Percentiles rank a stretch among this genome's conserved stretches.
Evolutionary conservation across 2,113 vertebrate species (phyloP).

Genomic region (Seriola rivoliana): DNA sequence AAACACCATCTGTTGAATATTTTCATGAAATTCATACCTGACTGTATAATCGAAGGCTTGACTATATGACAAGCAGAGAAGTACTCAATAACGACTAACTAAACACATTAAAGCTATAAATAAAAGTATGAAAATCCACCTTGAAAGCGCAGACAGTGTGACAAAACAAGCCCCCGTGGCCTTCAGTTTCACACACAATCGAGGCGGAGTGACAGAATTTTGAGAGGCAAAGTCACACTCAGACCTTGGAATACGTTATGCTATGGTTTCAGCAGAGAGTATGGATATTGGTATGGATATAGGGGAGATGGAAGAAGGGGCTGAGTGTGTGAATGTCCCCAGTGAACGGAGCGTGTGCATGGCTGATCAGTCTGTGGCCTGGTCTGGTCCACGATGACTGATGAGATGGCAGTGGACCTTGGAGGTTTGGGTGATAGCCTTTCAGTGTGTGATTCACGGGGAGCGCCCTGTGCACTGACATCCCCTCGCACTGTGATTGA

Average conservation of each 20-base stretch:
- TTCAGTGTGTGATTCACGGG: slow-evolving; percentile 85
- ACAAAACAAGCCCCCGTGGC: slow-evolving; percentile 64
- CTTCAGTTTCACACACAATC: slow-evolving; percentile 71
- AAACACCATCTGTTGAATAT: not conserved
- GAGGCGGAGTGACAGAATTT: slow-evolving; percentile 68
- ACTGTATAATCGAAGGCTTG: slow-evolving; percentile 16
- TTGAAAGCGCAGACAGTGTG: slow-evolving; percentile 61
- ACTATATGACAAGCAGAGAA: slow-evolving; percentile 18
- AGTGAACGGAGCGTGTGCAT: slow-evolving; percentile 76
- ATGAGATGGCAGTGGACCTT: slow-evolving; percentile 84
- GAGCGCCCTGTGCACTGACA: slow-evolving; percentile 79
- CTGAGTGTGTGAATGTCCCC: slow-evolving; percentile 72
- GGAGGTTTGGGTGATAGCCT: slow-evolving; percentile 86
- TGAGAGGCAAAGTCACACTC: slow-evolving; percentile 72
- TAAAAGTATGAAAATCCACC: slow-evolving; percentile 65
- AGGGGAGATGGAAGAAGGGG: slow-evolving; percentile 52
- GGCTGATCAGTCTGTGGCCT: slow-evolving; percentile 78
- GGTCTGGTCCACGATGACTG: slow-evolving; percentile 80
- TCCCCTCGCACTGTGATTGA: slow-evolving; percentile 81
- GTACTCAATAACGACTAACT: slow-evolving; percentile 15
- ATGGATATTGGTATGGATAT: slow-evolving; percentile 74
- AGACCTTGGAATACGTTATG: slow-evolving; percentile 79
- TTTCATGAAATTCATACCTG: slow-evolving; percentile 8
- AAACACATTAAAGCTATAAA: slow-evolving; percentile 55
- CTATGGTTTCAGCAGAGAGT: slow-evolving; percentile 49